These are phyloP conservation scores for Arctia plantaginis DNA, from an alignment of 2,888 invertebrate species.

Conservation along the genomic window DNA sequence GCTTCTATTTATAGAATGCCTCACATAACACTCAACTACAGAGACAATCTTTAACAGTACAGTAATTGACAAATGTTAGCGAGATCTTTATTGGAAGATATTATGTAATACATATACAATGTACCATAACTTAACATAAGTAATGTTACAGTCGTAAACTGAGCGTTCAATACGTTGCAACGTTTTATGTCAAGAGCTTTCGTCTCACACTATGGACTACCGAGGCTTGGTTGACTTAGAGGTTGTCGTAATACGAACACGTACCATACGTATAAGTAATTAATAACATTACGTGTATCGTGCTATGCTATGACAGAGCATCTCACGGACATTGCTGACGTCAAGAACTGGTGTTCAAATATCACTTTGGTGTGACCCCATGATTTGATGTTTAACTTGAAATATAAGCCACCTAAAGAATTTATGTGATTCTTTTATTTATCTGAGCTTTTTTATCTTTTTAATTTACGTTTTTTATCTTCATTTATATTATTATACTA, in stretches of 20 bases:
- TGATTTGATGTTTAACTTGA: slow-evolving; percentile 32
- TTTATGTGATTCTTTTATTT: slow-evolving; percentile 15
- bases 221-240: neutral
- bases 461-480: neutral
- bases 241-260: neutral
- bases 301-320: slow-evolving; percentile 42
- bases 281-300: slow-evolving; percentile 26
- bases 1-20: neutral
- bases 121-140: too few species aligned
- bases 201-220: neutral
- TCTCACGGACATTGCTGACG: slow-evolving; percentile 63
- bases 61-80: neutral
- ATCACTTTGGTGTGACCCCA: slow-evolving; percentile 47
- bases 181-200: neutral
- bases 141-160: neutral
- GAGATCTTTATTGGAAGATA: neutral
- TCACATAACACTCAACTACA: slow-evolving; percentile 4
- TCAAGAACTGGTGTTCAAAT: slow-evolving; percentile 54
- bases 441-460: neutral
- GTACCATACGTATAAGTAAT: slow-evolving; percentile 10
- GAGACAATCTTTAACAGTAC: neutral
- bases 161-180: neutral
- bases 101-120: neutral
- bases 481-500: too few species aligned
- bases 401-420: slow-evolving; percentile 36